phyloP scores from a whole-genome alignment of 2,797 vertebrate genomes.

The Oryzias dopingdopingensis region DNA sequence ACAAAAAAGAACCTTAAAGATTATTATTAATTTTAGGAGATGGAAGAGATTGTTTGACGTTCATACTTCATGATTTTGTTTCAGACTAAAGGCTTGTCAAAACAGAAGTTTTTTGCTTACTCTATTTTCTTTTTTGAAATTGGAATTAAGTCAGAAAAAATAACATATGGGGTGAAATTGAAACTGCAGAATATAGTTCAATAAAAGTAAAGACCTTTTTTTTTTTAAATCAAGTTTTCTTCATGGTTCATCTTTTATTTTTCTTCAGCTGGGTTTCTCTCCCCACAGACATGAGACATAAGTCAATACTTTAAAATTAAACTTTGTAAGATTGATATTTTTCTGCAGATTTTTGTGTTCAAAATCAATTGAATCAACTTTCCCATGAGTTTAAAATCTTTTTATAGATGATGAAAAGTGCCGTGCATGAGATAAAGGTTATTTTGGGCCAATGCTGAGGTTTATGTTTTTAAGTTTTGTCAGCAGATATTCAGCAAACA shows the following conservation, averaged over 20 bases:
- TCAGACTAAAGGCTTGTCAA: conserved; percentile 12
- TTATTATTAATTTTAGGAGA: too few species aligned
- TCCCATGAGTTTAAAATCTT: conserved; percentile 32
- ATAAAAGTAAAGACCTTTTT: conserved; percentile 4
- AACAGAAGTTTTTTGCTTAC: conserved; percentile 7
- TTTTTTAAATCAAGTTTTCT: conserved; percentile 11
- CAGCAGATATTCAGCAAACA: neutral
- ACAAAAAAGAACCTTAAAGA: too few species aligned
- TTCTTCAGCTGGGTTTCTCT: conserved; percentile 21
- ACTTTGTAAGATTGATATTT: conserved; percentile 32
- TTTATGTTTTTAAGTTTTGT: neutral
- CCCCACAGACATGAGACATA: conserved; percentile 27
- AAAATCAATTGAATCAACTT: conserved; percentile 48
- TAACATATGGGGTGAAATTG: conserved; percentile 11
- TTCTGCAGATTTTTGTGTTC: conserved; percentile 41
- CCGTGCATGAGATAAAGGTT: conserved; percentile 13
- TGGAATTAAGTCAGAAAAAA: neutral
- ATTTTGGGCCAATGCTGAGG: conserved; percentile 9
- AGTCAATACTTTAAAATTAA: conserved; percentile 38
- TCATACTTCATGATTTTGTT: conserved; percentile 3
- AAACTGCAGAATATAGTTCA: conserved; percentile 9
- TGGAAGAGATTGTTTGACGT: too few species aligned
- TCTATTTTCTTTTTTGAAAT: conserved; percentile 13
- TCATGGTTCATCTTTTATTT: conserved; percentile 28
- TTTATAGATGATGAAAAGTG: conserved; percentile 39